These are phyloP conservation scores for Arctia plantaginis DNA, from an alignment of 2,888 invertebrate species.

Conservation along the genomic window DNA sequence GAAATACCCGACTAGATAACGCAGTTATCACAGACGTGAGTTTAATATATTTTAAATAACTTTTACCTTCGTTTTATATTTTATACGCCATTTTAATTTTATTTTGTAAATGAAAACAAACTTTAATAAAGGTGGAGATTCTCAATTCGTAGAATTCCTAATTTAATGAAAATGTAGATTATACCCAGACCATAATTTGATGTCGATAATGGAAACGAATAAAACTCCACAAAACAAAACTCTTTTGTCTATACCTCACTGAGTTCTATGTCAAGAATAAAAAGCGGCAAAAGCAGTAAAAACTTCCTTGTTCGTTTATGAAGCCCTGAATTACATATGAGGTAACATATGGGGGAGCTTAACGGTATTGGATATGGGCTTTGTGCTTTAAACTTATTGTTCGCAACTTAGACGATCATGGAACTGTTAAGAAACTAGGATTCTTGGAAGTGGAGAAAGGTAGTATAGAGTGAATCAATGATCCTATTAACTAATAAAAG, in stretches of 20 bases:
- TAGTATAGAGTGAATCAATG: neutral
- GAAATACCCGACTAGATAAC: conserved; percentile 19
- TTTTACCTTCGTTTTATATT: conserved; percentile 4
- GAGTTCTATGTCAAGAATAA: conserved; percentile 3
- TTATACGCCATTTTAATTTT: neutral
- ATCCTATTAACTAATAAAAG: neutral
- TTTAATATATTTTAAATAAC: conserved; percentile 7
- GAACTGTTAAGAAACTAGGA: conserved; percentile 9
- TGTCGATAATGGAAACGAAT: neutral
- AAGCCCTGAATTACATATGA: conserved; percentile 12
- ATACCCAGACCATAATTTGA: neutral
- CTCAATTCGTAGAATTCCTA: no score
- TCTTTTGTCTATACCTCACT: neutral
- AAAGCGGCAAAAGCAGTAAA: conserved; percentile 6
- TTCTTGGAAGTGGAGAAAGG: conserved; percentile 5
- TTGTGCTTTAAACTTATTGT: conserved; percentile 26
- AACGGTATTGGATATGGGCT: conserved; percentile 4
- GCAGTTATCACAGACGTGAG: conserved; percentile 12
- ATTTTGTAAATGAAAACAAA: neutral
- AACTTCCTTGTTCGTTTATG: conserved; percentile 8
- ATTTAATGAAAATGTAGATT: no score
- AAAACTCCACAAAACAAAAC: neutral
- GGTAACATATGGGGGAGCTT: conserved; percentile 9
- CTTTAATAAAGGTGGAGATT: neutral
- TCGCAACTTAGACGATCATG: conserved; percentile 22